A percentile compares a stretch with the other conserved stretches of the same genome.
phyloP scores from a whole-genome alignment of 2,888 invertebrate species.

The Microplitis manilae region DNA sequence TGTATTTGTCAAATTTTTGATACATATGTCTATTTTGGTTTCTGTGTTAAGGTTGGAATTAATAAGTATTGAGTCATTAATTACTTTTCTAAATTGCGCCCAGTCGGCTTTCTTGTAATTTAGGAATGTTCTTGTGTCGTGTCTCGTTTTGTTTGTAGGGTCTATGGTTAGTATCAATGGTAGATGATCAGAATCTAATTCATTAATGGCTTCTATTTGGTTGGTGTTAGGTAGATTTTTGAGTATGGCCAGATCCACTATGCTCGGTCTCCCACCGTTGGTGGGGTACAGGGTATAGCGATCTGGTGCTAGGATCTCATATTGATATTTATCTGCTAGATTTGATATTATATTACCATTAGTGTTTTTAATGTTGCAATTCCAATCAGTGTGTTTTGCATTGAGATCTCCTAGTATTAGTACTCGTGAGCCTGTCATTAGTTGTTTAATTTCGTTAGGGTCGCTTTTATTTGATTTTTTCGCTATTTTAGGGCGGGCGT shows the following conservation, averaged over 20 bases:
- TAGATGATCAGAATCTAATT: constrained; percentile 23
- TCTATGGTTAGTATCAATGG: background rate
- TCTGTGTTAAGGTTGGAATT: background rate
- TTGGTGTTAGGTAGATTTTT: too few species aligned
- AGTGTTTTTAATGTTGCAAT: constrained; percentile 40
- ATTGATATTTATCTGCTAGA: background rate
- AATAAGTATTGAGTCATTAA: too few species aligned
- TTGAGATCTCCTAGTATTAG: constrained; percentile 45
- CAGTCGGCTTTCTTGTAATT: constrained; percentile 21
- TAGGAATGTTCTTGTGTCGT: background rate
- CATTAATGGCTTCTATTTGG: background rate
- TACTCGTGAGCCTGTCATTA: constrained; percentile 18
- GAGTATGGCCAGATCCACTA: background rate
- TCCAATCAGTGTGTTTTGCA: constrained; percentile 45
- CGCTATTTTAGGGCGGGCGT: constrained; percentile 33
- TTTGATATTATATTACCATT: background rate
- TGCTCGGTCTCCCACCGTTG: background rate
- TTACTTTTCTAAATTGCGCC: background rate
- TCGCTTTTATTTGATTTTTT: background rate
- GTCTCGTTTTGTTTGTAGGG: background rate
- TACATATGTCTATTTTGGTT: constrained; percentile 14
- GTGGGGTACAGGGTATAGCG: background rate
- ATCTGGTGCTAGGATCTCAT: background rate
- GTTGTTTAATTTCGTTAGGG: constrained; percentile 35
- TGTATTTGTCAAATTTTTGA: constrained; percentile 9